Evolutionary conservation across 2,888 invertebrate genomes (phyloP), one percentile per base, ranked within the genome.

Genomic region (Pimpla rufipes): DNA sequence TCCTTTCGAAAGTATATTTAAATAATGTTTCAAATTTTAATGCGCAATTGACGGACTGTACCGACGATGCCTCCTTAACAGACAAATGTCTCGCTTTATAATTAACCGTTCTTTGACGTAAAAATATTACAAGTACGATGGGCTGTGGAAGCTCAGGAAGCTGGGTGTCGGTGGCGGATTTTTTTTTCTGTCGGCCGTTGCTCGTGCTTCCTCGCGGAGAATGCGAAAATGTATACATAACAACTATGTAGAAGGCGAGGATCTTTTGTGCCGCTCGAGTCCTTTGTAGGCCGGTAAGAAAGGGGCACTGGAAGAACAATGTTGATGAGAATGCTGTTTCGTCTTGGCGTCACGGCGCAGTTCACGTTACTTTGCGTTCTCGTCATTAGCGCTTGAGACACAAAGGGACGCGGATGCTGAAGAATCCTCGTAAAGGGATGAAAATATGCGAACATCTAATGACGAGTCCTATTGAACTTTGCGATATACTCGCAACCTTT

Each of bases 291-390:
- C 16, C 40, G 29, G 23, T 42, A 57, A 71, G 57, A 37, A n/a
- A 64, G 42, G 40, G 66, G 13, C 64, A 21, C 64, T 21, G 70
- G 55, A 57, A 66, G 66, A 50, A 81, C 71, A 79, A 71, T 40
- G 70, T 78, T 78, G 70, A 71, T 52, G 70, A 66, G 42, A 71
- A 52, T 40, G 64, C 50, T 55, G 42, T 68, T 70, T 70, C 42
- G 47, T 70, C 45, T 74, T 62, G 47, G 18, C 45, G 29, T 59
- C 59, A 42, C 18, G 66, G 47, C 21, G 42, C 52, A 59, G 70
- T 75, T 57, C 67, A 66, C 73, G 75, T 62, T 18, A 77, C n/a
- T 59, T 57, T 40, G 42, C 42, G 45, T 73, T 8, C 37, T 70
- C 37, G 13, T 70, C 80, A 42, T 75, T 70, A 68, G 35, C 21